phyloP scores from a whole-genome alignment of 2,888 invertebrate genomes.

The Falcaria lacertinaria region DNA sequence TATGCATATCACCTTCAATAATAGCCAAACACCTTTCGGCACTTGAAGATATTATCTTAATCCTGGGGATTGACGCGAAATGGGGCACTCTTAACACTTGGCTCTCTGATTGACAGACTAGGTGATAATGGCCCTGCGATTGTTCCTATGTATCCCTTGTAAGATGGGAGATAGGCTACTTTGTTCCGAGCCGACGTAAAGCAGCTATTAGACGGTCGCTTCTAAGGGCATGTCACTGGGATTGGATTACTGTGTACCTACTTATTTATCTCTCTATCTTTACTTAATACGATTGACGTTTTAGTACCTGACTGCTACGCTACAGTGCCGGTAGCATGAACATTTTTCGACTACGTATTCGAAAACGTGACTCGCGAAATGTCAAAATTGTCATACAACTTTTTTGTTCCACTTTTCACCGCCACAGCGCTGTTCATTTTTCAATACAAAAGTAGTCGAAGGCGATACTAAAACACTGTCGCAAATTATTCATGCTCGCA shows the following conservation, averaged over 20 bases:
- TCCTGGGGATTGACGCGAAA: conserved; percentile 48
- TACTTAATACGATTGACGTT: no score
- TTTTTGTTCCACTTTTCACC: no score
- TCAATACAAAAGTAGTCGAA: no score
- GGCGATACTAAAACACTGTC: no score
- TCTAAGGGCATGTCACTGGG: neutral
- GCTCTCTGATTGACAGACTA: conserved; percentile 42
- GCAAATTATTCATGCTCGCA: no score
- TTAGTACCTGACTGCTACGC: no score
- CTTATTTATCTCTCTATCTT: no score
- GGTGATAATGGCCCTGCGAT: conserved; percentile 45
- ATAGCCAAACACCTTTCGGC: conserved; percentile 9
- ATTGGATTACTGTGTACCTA: neutral
- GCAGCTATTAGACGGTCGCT: neutral
- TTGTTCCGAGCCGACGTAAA: conserved; percentile 18
- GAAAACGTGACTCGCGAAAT: no score
- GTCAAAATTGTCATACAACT: no score
- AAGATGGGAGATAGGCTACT: conserved; percentile 16
- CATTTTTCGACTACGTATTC: no score
- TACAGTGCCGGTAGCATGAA: no score
- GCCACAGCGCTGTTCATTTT: no score
- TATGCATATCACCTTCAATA: neutral
- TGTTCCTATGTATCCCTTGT: conserved; percentile 26
- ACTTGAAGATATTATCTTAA: conserved; percentile 8
- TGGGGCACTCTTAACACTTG: conserved; percentile 39